Percentiles rank a stretch among this genome's conserved stretches.
Conservation (phyloP, 2,888 invertebrate genomes). For the Liposcelis brunnea region DNA sequence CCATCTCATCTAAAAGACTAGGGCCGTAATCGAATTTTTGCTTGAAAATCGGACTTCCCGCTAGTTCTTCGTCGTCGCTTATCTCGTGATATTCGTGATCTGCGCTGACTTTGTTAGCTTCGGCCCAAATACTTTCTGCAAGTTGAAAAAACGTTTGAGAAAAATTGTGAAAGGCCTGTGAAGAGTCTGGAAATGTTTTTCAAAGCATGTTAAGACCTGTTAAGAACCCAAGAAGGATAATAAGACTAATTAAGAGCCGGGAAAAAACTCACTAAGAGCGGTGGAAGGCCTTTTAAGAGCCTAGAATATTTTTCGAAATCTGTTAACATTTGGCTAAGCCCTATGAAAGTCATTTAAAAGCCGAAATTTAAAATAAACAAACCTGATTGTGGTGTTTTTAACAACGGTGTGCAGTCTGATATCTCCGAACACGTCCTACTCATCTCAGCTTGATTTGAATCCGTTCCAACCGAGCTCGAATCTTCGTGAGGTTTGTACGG, state of each 20-base stretch:
- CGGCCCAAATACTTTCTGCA: conserved; percentile 5
- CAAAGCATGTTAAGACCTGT: too few relatives aligned
- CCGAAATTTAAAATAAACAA: conserved; percentile 10
- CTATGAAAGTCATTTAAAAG: too few relatives aligned
- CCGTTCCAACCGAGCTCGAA: conserved; percentile 11
- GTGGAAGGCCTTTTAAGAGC: too few relatives aligned
- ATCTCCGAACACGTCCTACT: conserved; percentile 10
- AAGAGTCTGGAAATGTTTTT: too few relatives aligned
- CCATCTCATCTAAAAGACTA: conserved; percentile 78
- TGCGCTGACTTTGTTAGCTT: conserved; percentile 18
- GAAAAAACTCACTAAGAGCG: too few relatives aligned
- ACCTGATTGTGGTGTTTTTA: conserved; percentile 16
- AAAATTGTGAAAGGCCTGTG: too few relatives aligned
- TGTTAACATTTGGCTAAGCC: too few relatives aligned
- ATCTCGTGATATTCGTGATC: conserved; percentile 72
- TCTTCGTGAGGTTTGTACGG: conserved; percentile 82
- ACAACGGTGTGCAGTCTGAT: conserved; percentile 26
- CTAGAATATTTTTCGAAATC: too few relatives aligned
- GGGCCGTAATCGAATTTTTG: conserved; percentile 58
- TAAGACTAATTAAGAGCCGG: too few relatives aligned
- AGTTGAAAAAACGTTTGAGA: neutral
- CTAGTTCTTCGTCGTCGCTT: conserved; percentile 50
- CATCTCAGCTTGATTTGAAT: neutral
- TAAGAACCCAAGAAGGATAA: too few relatives aligned
- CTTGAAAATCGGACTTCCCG: conserved; percentile 22